These are phyloP conservation scores for Heteromormyrus szaboi DNA, from an alignment of 2,797 vertebrate genomes.

Conservation along the genomic window DNA sequence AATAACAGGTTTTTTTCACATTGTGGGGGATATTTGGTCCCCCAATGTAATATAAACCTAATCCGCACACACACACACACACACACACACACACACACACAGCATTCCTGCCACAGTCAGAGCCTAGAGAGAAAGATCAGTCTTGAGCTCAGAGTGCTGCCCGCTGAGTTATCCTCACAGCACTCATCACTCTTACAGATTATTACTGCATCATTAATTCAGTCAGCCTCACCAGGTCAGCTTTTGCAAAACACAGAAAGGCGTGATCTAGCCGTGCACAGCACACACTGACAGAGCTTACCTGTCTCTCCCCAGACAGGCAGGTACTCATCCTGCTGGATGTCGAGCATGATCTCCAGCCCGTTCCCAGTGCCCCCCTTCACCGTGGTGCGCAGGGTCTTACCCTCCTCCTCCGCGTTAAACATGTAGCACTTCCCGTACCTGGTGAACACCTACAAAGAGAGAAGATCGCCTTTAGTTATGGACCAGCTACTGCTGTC, in stretches of 20 bases:
- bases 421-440: constrained; percentile 81
- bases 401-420: constrained; percentile 74
- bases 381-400: constrained; percentile 67
- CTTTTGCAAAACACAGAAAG: not conserved
- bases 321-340: constrained; percentile 75
- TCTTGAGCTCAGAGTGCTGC: not conserved
- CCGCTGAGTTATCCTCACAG: not conserved
- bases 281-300: constrained; percentile 39
- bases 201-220: not conserved
- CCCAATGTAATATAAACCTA: not conserved
- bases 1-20: too few species aligned
- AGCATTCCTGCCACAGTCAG: not conserved
- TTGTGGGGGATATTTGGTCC: not conserved
- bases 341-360: constrained; percentile 75
- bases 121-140: not conserved
- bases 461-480: constrained; percentile 18
- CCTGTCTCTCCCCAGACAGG: constrained; percentile 77
- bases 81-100: not conserved
- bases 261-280: not conserved
- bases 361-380: constrained; percentile 77
- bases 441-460: constrained; percentile 67
- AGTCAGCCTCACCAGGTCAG: not conserved
- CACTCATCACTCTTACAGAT: not conserved
- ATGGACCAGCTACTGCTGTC: not conserved
- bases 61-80: not conserved